These are phyloP conservation scores for Oryzias curvinotus DNA, from an alignment of 2,113 vertebrate genomes.

Conservation along the genomic window DNA sequence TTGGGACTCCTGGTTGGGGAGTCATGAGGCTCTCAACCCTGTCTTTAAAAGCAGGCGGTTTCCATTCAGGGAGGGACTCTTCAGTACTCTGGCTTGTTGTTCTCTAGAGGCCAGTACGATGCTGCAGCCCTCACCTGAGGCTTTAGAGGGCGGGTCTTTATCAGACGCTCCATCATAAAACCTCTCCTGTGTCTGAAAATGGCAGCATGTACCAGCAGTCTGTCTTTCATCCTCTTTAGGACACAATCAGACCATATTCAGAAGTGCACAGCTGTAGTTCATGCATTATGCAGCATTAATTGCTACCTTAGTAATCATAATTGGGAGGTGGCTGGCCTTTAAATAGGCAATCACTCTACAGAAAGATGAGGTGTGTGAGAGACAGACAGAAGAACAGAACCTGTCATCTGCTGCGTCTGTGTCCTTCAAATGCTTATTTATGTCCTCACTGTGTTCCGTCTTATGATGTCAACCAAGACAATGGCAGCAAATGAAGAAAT, in stretches of 20 bases:
- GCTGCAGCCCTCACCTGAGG: constrained; percentile 14
- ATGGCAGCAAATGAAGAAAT: constrained; percentile 37
- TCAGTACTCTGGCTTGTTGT: constrained; percentile 63
- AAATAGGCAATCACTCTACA: constrained; percentile 58
- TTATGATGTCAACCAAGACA: constrained; percentile 51
- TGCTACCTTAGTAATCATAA: constrained; percentile 79
- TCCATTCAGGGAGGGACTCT: constrained; percentile 59
- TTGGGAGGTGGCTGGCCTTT: constrained; percentile 69
- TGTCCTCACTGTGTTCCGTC: constrained; percentile 39
- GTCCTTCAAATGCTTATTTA: constrained; percentile 58
- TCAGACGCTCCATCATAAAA: not conserved
- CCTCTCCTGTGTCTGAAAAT: constrained; percentile 35
- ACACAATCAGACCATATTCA: constrained; percentile 79
- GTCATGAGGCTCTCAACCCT: constrained; percentile 59
- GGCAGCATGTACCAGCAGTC: constrained; percentile 55
- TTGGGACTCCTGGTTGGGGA: too few species aligned
- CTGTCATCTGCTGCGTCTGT: constrained; percentile 42
- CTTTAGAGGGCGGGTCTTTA: not conserved
- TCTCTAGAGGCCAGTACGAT: constrained; percentile 57
- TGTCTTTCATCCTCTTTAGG: constrained; percentile 73
- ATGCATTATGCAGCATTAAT: constrained; percentile 83
- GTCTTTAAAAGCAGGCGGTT: constrained; percentile 51
- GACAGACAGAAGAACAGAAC: constrained; percentile 38
- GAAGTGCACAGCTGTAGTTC: constrained; percentile 80
- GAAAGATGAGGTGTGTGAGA: constrained; percentile 44